Percentiles rank a stretch among this genome's conserved stretches.
Evolutionary conservation across 2,113 vertebrate genomes (phyloP).

Genomic region (Ancistrus triradiatus): DNA sequence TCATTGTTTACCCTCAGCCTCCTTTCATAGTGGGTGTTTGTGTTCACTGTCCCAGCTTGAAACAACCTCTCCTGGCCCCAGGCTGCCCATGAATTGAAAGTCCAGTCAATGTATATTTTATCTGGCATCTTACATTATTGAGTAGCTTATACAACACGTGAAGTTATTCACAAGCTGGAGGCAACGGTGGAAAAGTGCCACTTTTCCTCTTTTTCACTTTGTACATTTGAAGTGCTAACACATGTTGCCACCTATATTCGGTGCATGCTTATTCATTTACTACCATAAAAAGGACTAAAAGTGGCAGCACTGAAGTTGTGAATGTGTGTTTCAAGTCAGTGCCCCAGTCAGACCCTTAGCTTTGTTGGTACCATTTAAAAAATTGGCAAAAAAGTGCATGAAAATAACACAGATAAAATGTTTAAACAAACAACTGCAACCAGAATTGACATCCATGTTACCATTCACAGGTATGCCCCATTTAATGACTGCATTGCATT

Average conservation of each 20-base stretch:
- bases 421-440: no score
- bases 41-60: constrained; percentile 43
- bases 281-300: no score
- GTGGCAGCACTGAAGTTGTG: no score
- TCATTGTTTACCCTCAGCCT: not conserved
- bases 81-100: constrained; percentile 50
- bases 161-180: constrained; percentile 53
- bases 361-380: no score
- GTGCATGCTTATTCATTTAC: not conserved
- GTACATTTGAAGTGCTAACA: constrained; percentile 4
- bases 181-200: constrained; percentile 7
- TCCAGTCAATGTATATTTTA: constrained; percentile 66
- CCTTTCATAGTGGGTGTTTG: constrained; percentile 16
- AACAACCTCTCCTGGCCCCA: constrained; percentile 29
- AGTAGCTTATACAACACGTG: constrained; percentile 65
- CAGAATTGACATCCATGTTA: no score
- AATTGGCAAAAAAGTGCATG: no score
- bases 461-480: no score
- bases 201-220: not conserved
- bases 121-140: constrained; percentile 64
- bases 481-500: no score
- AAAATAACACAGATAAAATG: no score
- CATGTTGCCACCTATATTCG: not conserved
- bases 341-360: no score
- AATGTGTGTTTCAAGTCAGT: no score